Percentiles rank a stretch among this genome's conserved stretches.
Evolutionary conservation across 1,140 invertebrate genomes (phyloP).

Genomic region (Pteromalus puparum): DNA sequence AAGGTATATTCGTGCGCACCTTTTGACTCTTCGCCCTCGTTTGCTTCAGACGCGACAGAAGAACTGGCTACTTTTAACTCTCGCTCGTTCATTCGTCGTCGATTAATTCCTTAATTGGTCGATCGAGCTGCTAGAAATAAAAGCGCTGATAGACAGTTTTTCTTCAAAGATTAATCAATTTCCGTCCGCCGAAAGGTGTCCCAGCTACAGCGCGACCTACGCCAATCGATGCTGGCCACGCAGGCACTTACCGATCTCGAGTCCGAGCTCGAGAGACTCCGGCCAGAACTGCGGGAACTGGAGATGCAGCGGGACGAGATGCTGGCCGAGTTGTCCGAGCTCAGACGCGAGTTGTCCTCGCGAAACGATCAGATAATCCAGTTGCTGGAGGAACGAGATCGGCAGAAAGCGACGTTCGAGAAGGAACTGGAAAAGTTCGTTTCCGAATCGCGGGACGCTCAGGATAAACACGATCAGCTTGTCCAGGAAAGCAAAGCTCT

Average conservation of each 20-base stretch:
- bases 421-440: constrained; percentile 44
- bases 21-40: too few species aligned
- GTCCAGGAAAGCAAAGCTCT: constrained; percentile 30
- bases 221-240: constrained; percentile 52
- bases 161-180: background rate
- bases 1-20: constrained; percentile 54
- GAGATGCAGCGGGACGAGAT: constrained; percentile 55
- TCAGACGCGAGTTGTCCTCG: constrained; percentile 52
- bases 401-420: constrained; percentile 47
- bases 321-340: constrained; percentile 55
- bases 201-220: constrained; percentile 50
- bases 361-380: constrained; percentile 61
- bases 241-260: constrained; percentile 49
- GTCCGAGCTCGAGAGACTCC: constrained; percentile 57
- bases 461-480: constrained; percentile 28
- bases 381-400: constrained; percentile 56
- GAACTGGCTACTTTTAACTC: too few species aligned
- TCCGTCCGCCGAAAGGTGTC: constrained; percentile 49
- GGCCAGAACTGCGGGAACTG: constrained; percentile 56
- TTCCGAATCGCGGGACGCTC: constrained; percentile 37
- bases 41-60: too few species aligned
- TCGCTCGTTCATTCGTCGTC: too few species aligned
- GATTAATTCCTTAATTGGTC: too few species aligned
- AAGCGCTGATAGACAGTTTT: too few species aligned
- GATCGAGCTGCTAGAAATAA: too few species aligned